Base-by-base conservation (phyloP, 2,797 vertebrate genomes). In the Triplophysa bombifrons region DNA sequence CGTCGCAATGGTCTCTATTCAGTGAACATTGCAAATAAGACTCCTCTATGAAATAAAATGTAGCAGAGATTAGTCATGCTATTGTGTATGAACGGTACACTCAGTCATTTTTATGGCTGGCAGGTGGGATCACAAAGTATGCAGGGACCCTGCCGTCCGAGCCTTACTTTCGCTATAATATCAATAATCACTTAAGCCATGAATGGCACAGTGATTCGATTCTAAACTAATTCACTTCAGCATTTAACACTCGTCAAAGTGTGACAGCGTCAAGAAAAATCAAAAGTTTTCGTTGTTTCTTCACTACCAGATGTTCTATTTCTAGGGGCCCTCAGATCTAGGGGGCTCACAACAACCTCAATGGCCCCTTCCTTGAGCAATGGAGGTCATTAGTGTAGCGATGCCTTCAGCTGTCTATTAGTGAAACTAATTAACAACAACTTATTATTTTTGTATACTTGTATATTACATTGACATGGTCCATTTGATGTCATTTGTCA, bases 401-500 rank as follows among this genome's bases (percentile, higher is more conserved):
- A 61, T 34, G 60, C 14, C 20, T 34, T 27, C 22, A 7, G 60
- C 27, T 3, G 60, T 34, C 60, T 61, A 17, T 30, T 34, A 10
- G 14, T 17, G 25, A 61, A 7, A 61, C 60, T 30, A 30, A 61
- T 61, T 30, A 61, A 30, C 14, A 27, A 61, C 14, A 60, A 60
- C 13, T 27, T 60, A 16, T 55, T 9, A 55, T 61, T 61, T 60
- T 61, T 61, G 25, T 30, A 61, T 41, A 16, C 1, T 48, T 61
- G 10, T 30, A 27, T 61, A 61, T 17, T 34, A 61, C 60, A 61
- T 61, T 27, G 60, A 34, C 25, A 61, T 17, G 60, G 60, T 30
- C 60, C 60, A 61, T 61, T 61, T 41, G 38, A 65, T n/a, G 63
- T 41, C n/a, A 65, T 41, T 41, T 41, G 63, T 65, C 16, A 41